Percentiles rank a stretch among this genome's conserved stretches.
Conservation (phyloP, 1,140 invertebrate species). For the Eubasilissa regina region DNA sequence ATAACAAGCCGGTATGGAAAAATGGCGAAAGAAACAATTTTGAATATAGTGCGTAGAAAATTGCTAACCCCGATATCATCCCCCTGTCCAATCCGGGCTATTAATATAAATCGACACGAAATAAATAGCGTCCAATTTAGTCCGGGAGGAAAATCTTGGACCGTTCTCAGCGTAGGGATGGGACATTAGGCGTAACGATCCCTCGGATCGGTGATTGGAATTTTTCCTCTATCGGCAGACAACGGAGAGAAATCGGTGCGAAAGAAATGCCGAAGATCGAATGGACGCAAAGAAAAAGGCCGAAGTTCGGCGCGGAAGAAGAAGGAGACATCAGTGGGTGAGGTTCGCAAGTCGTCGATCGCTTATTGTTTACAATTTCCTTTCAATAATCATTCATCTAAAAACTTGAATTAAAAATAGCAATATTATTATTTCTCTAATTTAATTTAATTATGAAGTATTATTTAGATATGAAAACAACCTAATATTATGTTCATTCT, state of each 20-base stretch:
- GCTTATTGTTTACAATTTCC: background rate
- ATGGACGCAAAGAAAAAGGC: constrained; percentile 24
- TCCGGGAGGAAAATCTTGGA: constrained; percentile 41
- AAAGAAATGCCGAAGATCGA: constrained; percentile 45
- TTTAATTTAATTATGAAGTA: too few species aligned
- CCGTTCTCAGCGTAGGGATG: constrained; percentile 37
- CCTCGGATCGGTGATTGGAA: constrained; percentile 60
- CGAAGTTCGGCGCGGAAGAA: background rate
- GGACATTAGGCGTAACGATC: constrained; percentile 59
- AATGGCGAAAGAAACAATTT: constrained; percentile 45
- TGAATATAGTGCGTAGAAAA: constrained; percentile 47
- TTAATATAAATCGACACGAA: constrained; percentile 54
- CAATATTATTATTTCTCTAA: too few species aligned
- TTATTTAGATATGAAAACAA: too few species aligned
- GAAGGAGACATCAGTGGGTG: background rate
- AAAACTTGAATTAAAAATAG: too few species aligned
- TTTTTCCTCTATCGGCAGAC: constrained; percentile 51
- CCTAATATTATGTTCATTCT: too few species aligned
- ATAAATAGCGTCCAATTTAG: constrained; percentile 54
- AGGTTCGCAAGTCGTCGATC: background rate
- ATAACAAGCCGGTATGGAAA: constrained; percentile 17
- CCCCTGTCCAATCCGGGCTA: constrained; percentile 43
- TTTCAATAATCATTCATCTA: too few species aligned
- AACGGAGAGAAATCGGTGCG: constrained; percentile 38
- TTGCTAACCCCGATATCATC: constrained; percentile 42